Base-by-base conservation (phyloP, 2,888 invertebrate genomes). In the Drosophila austrosaltans region DNA sequence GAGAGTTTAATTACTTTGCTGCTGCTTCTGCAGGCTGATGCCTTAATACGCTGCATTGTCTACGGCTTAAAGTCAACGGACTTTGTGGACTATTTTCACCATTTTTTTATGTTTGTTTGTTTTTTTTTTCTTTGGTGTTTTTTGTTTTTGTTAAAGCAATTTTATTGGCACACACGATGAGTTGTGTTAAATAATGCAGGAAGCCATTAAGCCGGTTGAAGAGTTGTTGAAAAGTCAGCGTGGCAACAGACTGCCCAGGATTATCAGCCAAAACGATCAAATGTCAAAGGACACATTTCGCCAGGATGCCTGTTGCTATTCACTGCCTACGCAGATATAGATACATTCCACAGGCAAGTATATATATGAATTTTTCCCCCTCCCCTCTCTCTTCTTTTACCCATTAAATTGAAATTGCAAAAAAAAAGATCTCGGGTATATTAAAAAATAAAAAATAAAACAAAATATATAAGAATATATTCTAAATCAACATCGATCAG, bases 231-330 rank as follows among this genome's bases (percentile, higher is more conserved):
- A 77, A 76, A 69, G 67, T 61, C 75, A 72, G 62, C 77, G 73
- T 28, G 44, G 61, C 65, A 68, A 58, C 63, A 42, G 28, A 53
- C 65, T 65, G 53, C 63, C 57, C 69, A 66, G 71, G 70, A 75
- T 77, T 72, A 78, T 75, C 78, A 53, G 69, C 40, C 66, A 40
- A 48, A 62, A 68, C 76, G 83, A 84, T 87, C 86, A 89, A 87
- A 89, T 87, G 86, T 87, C 86, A 87, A 87, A 89, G 86, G 87
- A 89, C 85, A 79, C 85, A 89, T 87, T 86, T 89, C 81, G 73
- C 81, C 88, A 79, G 64, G 69, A 65, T 30, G 71, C 73, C 69
- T 83, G 86, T 82, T 86, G 87, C 87, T 88, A 82, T 83, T 83
- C 87, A 83, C 82, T 76, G 86, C 87, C 82, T 78, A 87, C 74